Percentiles rank a stretch among this genome's conserved stretches.
phyloP scores from a whole-genome alignment of 92 coral and sea anemone species.

The Actinernus sp. region DNA sequence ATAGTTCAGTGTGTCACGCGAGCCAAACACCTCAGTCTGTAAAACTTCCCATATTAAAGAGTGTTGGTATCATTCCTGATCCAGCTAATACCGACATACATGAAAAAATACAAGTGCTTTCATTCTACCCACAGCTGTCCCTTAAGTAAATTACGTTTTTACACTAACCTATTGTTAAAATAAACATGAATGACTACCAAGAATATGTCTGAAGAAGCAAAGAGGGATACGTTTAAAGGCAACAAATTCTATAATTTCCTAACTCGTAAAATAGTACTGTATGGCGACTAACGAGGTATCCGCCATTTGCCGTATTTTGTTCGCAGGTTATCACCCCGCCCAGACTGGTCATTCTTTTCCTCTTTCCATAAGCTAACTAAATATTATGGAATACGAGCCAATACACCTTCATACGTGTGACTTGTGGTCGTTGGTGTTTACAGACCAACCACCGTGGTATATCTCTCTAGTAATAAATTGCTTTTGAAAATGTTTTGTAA shows the following conservation, averaged over 20 bases:
- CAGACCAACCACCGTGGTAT: slow-evolving; percentile 17
- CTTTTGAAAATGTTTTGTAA: slow-evolving; percentile 5
- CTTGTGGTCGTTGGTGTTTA: neutral
- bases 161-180: too few species aligned
- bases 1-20: slow-evolving; percentile 1
- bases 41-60: too few species aligned
- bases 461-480: slow-evolving; percentile 6
- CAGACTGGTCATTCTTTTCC: neutral
- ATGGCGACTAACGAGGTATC: neutral
- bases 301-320: slow-evolving; percentile 1
- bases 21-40: neutral
- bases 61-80: too few species aligned
- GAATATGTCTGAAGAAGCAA: too few species aligned
- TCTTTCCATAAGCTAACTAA: neutral
- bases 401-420: neutral
- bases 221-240: too few species aligned
- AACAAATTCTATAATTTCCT: too few species aligned
- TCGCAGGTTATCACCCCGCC: slow-evolving; percentile 12
- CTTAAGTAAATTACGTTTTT: too few species aligned
- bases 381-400: slow-evolving; percentile 4
- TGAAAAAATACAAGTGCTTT: too few species aligned
- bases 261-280: too few species aligned
- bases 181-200: too few species aligned
- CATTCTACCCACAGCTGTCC: too few species aligned
- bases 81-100: too few species aligned